Percentiles rank a stretch among this genome's conserved stretches.
Conservation (phyloP, 2,888 invertebrate species). For the Galerucella calmariensis region DNA sequence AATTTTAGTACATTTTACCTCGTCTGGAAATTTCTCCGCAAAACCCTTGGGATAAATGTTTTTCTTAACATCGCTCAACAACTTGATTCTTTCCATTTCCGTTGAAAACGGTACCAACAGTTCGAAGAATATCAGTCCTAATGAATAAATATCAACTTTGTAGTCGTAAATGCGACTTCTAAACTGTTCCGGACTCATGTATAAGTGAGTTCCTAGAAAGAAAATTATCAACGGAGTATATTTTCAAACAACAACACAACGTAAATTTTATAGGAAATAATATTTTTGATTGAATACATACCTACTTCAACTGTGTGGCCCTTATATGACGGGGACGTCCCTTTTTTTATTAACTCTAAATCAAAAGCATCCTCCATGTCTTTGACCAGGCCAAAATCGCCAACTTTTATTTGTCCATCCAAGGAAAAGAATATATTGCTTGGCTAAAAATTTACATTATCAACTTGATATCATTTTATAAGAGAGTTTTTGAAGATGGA, state of each 20-base stretch:
- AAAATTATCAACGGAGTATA: neutral
- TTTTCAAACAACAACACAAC: neutral
- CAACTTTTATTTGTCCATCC: conserved; percentile 92
- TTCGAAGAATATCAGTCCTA: conserved; percentile 95
- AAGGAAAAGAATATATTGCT: conserved; percentile 94
- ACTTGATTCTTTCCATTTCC: conserved; percentile 86
- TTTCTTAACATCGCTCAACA: conserved; percentile 74
- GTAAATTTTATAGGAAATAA: conserved; percentile 51
- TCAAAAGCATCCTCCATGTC: conserved; percentile 75
- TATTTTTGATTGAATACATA: conserved; percentile 55
- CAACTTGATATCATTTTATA: too few species aligned
- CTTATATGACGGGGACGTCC: conserved; percentile 39
- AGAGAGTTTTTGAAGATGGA: too few species aligned
- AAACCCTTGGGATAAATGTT: conserved; percentile 79
- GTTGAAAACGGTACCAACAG: conserved; percentile 89
- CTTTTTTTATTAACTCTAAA: conserved; percentile 64
- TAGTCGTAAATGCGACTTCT: conserved; percentile 80
- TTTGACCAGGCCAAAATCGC: conserved; percentile 98
- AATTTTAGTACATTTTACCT: conserved; percentile 68
- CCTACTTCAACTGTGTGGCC: conserved; percentile 75
- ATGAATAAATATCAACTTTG: conserved; percentile 95
- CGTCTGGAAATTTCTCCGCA: conserved; percentile 71
- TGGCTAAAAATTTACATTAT: conserved; percentile 68
- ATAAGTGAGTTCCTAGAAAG: conserved; percentile 84
- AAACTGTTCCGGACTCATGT: conserved; percentile 98